phyloP scores from a whole-genome alignment of 2,797 vertebrate species.

The Florisuga fusca region DNA sequence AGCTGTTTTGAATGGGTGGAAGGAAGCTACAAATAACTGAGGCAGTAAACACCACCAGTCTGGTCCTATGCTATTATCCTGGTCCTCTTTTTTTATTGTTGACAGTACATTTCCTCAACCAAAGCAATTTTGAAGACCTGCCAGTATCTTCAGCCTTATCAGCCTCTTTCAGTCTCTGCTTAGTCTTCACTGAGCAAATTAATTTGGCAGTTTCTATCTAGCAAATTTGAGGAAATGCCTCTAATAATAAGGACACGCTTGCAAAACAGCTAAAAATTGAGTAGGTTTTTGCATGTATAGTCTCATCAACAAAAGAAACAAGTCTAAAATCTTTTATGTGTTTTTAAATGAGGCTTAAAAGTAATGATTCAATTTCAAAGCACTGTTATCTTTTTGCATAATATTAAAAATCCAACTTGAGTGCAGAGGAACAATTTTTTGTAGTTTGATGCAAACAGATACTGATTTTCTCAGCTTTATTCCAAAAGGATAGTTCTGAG shows the following conservation, averaged over 20 bases:
- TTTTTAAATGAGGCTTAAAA: not conserved
- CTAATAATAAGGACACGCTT: not conserved
- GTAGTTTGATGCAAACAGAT: not conserved
- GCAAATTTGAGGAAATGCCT: not conserved
- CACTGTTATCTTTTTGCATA: not conserved
- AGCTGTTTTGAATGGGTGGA: not conserved
- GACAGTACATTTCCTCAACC: not conserved
- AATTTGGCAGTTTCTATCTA: not conserved
- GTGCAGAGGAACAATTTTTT: not conserved
- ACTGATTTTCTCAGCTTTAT: not conserved
- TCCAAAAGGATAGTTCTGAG: not conserved
- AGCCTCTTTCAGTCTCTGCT: not conserved
- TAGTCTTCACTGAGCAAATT: not conserved
- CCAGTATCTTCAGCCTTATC: not conserved
- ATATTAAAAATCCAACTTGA: not conserved
- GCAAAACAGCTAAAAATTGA: not conserved
- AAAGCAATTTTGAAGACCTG: not conserved
- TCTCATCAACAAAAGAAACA: not conserved
- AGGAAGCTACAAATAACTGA: not conserved
- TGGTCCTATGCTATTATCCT: not conserved
- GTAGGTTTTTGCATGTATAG: not conserved
- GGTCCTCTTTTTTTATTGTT: not conserved
- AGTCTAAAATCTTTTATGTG: not conserved
- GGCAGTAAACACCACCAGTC: not conserved
- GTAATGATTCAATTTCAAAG: not conserved